These are phyloP conservation scores for Dryobota labecula DNA, from an alignment of 2,888 invertebrate genomes.

Conservation along the genomic window DNA sequence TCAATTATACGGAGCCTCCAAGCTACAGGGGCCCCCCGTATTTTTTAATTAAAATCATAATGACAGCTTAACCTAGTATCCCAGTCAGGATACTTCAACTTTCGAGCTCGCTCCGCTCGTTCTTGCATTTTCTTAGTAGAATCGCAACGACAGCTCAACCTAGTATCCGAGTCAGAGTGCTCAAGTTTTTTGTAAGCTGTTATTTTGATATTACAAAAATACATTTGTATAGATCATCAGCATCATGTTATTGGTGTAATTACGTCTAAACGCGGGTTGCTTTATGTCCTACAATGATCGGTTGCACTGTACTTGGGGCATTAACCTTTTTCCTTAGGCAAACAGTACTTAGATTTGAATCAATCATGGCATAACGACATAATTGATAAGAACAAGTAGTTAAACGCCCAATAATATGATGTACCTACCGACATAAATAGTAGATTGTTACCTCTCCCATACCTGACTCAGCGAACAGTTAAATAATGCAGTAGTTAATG, in stretches of 20 bases:
- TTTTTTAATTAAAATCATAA: no score
- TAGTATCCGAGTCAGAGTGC: no score
- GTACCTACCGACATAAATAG: neutral
- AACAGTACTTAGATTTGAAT: slow-evolving; percentile 12
- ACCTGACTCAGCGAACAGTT: neutral
- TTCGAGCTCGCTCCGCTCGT: no score
- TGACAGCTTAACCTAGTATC: no score
- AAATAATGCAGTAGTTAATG: slow-evolving; percentile 10
- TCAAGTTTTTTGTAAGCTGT: no score
- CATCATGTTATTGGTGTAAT: slow-evolving; percentile 52
- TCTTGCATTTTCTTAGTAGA: no score
- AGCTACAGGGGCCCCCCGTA: no score
- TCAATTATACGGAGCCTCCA: no score
- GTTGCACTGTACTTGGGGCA: slow-evolving; percentile 23
- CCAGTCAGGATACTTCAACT: no score
- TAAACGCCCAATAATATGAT: slow-evolving; percentile 8
- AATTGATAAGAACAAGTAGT: slow-evolving; percentile 33
- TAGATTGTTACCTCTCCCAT: neutral
- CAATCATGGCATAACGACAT: slow-evolving; percentile 24
- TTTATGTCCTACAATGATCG: slow-evolving; percentile 53
- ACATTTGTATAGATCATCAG: no score
- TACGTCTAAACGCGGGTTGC: slow-evolving; percentile 27
- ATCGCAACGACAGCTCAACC: no score
- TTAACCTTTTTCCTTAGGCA: slow-evolving; percentile 44
- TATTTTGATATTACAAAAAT: no score